phyloP scores from a whole-genome alignment of 2,113 vertebrate species.

The Burhinus bistriatus region DNA sequence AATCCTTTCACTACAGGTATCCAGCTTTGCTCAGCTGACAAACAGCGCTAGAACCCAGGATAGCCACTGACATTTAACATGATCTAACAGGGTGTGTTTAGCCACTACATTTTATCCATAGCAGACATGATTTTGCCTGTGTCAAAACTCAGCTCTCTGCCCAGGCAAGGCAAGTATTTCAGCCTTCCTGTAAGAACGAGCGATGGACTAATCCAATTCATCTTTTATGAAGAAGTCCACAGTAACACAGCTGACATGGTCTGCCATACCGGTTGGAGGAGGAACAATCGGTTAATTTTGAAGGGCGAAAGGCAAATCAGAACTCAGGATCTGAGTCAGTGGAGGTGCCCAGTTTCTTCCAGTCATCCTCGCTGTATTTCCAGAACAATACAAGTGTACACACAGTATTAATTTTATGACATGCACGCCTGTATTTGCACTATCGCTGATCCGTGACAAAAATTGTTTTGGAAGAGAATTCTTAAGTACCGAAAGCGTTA shows the following conservation, averaged over 20 bases:
- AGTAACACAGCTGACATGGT: conserved; percentile 59
- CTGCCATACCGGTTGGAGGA: conserved; percentile 60
- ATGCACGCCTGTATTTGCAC: conserved; percentile 56
- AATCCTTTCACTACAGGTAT: conserved; percentile 38
- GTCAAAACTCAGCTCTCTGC: conserved; percentile 51
- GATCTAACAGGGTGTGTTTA: conserved; percentile 50
- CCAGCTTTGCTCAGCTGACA: conserved; percentile 48
- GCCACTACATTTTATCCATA: conserved; percentile 1
- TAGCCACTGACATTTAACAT: conserved; percentile 3
- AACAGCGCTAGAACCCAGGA: conserved; percentile 46
- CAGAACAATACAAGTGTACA: conserved; percentile 65
- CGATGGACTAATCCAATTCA: conserved; percentile 63
- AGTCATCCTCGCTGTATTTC: conserved; percentile 45
- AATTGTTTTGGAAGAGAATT: conserved; percentile 12
- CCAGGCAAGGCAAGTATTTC: conserved; percentile 63
- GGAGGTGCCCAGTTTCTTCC: conserved; percentile 53
- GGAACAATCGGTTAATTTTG: conserved; percentile 56
- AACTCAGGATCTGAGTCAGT: conserved; percentile 23
- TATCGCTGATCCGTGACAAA: conserved; percentile 26
- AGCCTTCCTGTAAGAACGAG: conserved; percentile 62
- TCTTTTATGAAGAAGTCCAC: conserved; percentile 64
- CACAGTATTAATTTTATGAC: conserved; percentile 53
- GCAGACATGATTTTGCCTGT: conserved; percentile 49
- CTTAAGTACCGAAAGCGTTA: conserved; percentile 21
- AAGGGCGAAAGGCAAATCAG: conserved; percentile 59